Evolutionary conservation across 1,140 invertebrate genomes (phyloP).

Genomic region (Coptotermes formosanus): DNA sequence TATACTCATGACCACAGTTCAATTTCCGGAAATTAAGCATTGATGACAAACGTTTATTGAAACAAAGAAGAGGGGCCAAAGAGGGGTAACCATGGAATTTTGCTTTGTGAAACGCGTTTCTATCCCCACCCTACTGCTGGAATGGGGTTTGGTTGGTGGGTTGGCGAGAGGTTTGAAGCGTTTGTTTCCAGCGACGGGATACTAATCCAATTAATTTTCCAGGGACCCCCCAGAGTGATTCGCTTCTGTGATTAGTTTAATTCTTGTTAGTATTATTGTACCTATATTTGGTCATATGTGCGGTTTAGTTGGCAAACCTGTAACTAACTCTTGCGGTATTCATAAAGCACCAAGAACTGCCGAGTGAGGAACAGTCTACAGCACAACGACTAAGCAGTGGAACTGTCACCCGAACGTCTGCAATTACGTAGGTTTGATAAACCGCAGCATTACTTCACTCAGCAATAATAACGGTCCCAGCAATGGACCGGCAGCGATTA

Average conservation of each 20-base stretch:
- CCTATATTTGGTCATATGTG: not conserved
- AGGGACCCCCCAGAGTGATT: not conserved
- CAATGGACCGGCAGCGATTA: too few relatives aligned
- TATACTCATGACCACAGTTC: not conserved
- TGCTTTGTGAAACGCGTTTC: not conserved
- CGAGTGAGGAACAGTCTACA: not conserved
- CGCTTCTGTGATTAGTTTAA: conserved; percentile 13
- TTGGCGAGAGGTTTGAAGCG: not conserved
- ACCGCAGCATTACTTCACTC: too few relatives aligned
- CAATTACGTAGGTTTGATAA: not conserved
- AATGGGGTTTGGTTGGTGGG: not conserved
- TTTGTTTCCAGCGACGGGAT: not conserved
- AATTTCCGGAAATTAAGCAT: conserved; percentile 14
- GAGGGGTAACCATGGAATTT: not conserved
- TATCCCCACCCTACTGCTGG: not conserved
- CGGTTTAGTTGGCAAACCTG: not conserved
- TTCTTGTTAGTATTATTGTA: conserved; percentile 10
- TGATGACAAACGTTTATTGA: conserved; percentile 8
- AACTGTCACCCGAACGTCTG: not conserved
- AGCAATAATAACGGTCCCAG: too few relatives aligned
- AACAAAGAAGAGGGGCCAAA: not conserved
- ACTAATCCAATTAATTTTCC: conserved; percentile 14
- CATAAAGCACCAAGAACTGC: not conserved
- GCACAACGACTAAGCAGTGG: not conserved
- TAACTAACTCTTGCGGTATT: not conserved